Percentiles rank a stretch among this genome's conserved stretches.
These are phyloP conservation scores for Cephus sareptanus DNA, from an alignment of 2,888 invertebrate genomes.

Conservation along the genomic window DNA sequence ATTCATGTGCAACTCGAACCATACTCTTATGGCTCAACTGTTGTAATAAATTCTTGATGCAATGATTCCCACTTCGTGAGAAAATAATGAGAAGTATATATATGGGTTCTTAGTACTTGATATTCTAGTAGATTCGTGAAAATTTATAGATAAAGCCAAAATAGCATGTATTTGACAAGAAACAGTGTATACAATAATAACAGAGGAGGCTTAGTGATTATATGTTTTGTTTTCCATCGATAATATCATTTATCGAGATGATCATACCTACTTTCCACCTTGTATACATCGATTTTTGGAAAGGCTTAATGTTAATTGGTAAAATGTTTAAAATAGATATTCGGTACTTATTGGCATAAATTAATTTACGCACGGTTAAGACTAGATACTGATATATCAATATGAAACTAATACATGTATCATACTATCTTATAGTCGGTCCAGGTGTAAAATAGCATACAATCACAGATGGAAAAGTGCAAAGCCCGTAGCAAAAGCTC, in stretches of 20 bases:
- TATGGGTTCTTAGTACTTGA: background rate
- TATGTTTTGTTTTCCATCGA: background rate
- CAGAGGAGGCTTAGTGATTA: background rate
- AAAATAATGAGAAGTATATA: background rate
- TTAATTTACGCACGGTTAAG: slow-evolving; percentile 35
- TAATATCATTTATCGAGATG: background rate
- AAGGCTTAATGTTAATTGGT: background rate
- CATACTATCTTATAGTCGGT: background rate
- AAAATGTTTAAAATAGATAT: slow-evolving; percentile 19
- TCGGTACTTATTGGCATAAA: slow-evolving; percentile 57
- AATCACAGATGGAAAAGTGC: too few relatives aligned
- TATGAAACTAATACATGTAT: slow-evolving; percentile 12
- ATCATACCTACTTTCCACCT: background rate
- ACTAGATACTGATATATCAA: slow-evolving; percentile 12
- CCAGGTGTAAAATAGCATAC: too few relatives aligned
- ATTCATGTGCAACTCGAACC: background rate
- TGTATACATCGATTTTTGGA: background rate
- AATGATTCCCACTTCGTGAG: background rate
- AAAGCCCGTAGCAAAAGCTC: too few relatives aligned
- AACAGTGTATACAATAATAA: background rate
- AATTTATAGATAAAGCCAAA: background rate
- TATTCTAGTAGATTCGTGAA: background rate
- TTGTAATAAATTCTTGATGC: background rate
- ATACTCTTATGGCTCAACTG: background rate
- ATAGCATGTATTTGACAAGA: background rate